Base-by-base conservation (phyloP, 2,113 vertebrate genomes). In the Ginglymostoma cirratum region DNA sequence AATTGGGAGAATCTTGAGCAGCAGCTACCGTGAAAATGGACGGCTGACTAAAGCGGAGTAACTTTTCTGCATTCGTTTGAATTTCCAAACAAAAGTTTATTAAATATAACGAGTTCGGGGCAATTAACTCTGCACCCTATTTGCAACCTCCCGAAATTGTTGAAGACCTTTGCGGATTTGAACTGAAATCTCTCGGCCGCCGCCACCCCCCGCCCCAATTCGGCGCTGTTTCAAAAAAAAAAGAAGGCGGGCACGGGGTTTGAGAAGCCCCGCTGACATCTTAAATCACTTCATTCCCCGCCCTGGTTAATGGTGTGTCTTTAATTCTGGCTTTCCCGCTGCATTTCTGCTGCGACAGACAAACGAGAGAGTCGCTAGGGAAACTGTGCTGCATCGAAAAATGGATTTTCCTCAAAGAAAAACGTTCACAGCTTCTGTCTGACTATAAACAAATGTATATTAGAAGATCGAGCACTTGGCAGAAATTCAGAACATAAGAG, bases 11-110 rank as follows among this genome's bases (percentile, higher is more conserved):
- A 93, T 66, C n/a, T 66, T 34, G 17, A 34, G 19, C 27, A 66
- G 61, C 89, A 92, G 65, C 89, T 92, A 55, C 15, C 61, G 61
- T 92, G 89, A 92, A 92, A 38, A 93, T 93, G 61, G 61, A 93
- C 38, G 61, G 61, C 65, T 38, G 38, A 42, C 61, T n/a, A n/a
- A 15, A 85, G 42, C 45, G 24, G 85, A 48, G 15, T 34, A 89
- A 89, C 86, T 89, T 89, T 55, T 34, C 55, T 61, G 87, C 15
- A 90, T 90, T 90, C 52, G 87, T 87, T 55, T 1, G 24, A 27
- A 30, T 87, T 12, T 7, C 12, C 24, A 48, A 86, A 83, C 48
- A 86, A 52, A 90, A 93, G 89, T 93, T 93, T 93, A 34, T 19
- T 38, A 93, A 66, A 87, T 66, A 92, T 38, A 6, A 6, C 38